Base-by-base conservation (phyloP, 1,140 invertebrate genomes). In the Drosophila bifasciata region DNA sequence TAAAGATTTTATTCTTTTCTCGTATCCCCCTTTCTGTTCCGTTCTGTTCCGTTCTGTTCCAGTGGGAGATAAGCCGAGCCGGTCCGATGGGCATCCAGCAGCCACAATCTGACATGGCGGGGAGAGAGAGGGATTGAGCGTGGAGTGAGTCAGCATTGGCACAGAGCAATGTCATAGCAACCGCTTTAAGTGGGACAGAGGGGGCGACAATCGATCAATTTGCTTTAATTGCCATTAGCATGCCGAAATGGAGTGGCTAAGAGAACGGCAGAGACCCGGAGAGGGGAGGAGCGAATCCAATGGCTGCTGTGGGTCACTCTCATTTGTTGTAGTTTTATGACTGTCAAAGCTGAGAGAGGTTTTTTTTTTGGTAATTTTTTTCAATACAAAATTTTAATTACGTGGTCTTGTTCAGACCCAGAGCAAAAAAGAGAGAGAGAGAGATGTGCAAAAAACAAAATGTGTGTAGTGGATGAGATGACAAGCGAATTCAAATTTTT, bases 201-300 rank as follows among this genome's bases (percentile, higher is more conserved):
- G 76, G 43, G 43, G 53, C 43, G 57, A 66, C 48, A 57, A 66
- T 80, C 80, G 81, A 84, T 84, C 80, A 84, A 84, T 86, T 85
- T 79, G 80, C 76, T 85, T 83, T 79, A 85, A 85, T 85, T 72
- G 79, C 59, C 71, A 79, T 84, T 84, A 85, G 81, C 81, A 86
- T 84, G 71, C 57, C 73, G 73, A 76, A 76, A 68, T 76, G 55
- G 61, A 56, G 76, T 45, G 75, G 43, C 56, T 51, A 49, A 15
- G 8, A 19, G 32, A 52, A 28, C 39, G 15, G 6, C 13, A 6
- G 11, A n/a, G 41, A n/a, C 11, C 9, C n/a, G 39, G 21, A 36
- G 17, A 11, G 44, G 32, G 39, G 17, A 44, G 25, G 23, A 17
- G 19, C 40, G 43, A 69, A 60, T 69, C 36, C 28, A 72, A 76